Evolutionary conservation across 2,888 invertebrate species (phyloP), one percentile per base, ranked within the genome.

Genomic region (Cataglyphis rosenhaueri): DNA sequence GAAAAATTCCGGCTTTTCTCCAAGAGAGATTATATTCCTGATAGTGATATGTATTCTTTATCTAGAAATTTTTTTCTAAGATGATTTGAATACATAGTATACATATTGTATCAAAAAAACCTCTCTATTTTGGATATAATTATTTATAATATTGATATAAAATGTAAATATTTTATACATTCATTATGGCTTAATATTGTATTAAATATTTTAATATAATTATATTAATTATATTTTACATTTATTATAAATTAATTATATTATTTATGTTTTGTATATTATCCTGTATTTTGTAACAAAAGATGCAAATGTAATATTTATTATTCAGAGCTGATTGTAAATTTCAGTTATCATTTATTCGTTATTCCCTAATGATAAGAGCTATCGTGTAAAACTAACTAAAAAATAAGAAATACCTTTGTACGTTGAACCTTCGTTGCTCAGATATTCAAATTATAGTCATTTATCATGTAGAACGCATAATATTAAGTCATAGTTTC

Each of bases 401-500:
- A 18, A 70, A 79, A 68, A 59, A 59, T 66, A 44, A 59, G 1
- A 44, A 44, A 21, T 18, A 59, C n/a, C 18, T 35, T 70, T 70
- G 78, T 68, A 59, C 68, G 9, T 78, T 59, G 68, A 61, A 79
- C 70, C 10, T 57, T 25, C 3, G 21, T 44, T 32, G 21, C 41
- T 73, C 12, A 59, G 44, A 70, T 61, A 70, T 44, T 61, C 78
- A 68, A 68, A 68, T 12, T 3, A 44, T 3, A 44, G 59, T 35
- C 78, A 79, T 79, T 70, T 48, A 70, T 68, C 70, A 61, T 78
- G 9, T 68, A 79, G 78, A 79, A 79, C 35, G 68, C 68, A 68
- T 78, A 78, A 57, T 78, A 78, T 68, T 68, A 57, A 78, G 18
- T 15, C 41, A 25, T n/a, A 12, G 25, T 61, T 79, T 79, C 61